Evolutionary conservation across 2,888 invertebrate genomes (phyloP), one percentile per base, ranked within the genome.

Genomic region (Lepidocyrtoides sp.): DNA sequence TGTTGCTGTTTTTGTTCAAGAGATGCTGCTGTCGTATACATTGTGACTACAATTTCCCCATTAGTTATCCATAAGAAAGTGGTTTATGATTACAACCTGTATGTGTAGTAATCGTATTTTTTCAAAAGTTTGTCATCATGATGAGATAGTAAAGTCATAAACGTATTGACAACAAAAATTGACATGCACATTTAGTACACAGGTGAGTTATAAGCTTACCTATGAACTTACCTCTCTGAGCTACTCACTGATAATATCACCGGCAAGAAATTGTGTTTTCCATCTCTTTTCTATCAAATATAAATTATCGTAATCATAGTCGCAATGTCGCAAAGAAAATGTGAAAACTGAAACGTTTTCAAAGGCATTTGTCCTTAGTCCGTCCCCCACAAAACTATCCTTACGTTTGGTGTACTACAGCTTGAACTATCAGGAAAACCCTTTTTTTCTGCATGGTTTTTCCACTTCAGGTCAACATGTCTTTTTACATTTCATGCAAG

Each of bases 281-380:
- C 44, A 23, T 41, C 44, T 41, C 36, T 5, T 72, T 69, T 69
- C 12, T 44, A 72, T 32, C 60, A 20, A 23, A 20, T n/a, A n/a
- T n/a, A n/a, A n/a, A n/a, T n/a, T n/a, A n/a, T n/a, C n/a, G n/a
- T n/a, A n/a, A n/a, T n/a, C n/a, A 32, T 14, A 17, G 4, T 41
- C 5, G 7, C 36, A 4, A n/a, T 29, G 36, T 66, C 63, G 32
- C 12, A 17, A 36, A 17, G 10, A 36, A 69, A 82, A 82, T 63
- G 63, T 63, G 63, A 66, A 66, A 83, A 83, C 83, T 63, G 44
- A 83, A 66, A 66, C 66, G 23, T 83, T 83, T 60, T 57, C 32
- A 41, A 20, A 60, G 41, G 26, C n/a, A 29, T 60, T 23, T 57
- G n/a, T n/a, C n/a, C n/a, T n/a, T n/a, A n/a, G n/a, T n/a, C n/a